Evolutionary conservation across 2,113 vertebrate species (phyloP).

Genomic region (Burhinus oedicnemus): DNA sequence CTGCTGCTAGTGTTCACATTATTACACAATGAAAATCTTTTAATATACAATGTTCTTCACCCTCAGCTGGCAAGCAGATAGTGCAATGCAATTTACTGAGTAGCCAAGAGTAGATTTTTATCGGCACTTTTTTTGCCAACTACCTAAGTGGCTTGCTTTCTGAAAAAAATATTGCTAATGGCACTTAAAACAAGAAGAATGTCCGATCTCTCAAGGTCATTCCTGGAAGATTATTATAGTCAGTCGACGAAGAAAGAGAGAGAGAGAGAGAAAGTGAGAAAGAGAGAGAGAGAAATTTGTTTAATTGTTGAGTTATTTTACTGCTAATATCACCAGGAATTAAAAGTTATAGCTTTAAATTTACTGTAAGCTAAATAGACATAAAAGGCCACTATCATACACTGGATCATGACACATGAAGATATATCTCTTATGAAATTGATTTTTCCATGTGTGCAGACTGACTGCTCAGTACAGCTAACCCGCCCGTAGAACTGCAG

Average conservation of each 20-base stretch:
- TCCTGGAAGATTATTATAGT: conserved; percentile 63
- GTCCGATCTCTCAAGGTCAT: conserved; percentile 74
- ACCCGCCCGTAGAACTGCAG: conserved; percentile 16
- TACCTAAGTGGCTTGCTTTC: conserved; percentile 72
- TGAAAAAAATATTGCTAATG: conserved; percentile 75
- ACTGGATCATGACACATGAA: conserved; percentile 68
- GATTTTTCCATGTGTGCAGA: conserved; percentile 69
- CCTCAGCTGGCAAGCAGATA: conserved; percentile 73
- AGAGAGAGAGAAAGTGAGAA: background rate
- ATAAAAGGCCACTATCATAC: conserved; percentile 65
- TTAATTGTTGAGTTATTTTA: conserved; percentile 74
- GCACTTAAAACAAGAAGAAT: conserved; percentile 69
- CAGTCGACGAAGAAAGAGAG: conserved; percentile 32
- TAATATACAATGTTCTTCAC: conserved; percentile 79
- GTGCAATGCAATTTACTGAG: conserved; percentile 75
- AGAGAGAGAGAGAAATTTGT: conserved; percentile 12
- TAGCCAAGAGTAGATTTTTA: conserved; percentile 79
- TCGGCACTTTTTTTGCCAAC: conserved; percentile 63
- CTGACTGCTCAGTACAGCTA: conserved; percentile 45
- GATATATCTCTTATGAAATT: conserved; percentile 75
- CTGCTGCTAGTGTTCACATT: conserved; percentile 77
- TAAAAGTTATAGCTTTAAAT: conserved; percentile 74
- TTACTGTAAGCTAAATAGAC: conserved; percentile 72
- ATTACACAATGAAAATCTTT: conserved; percentile 82
- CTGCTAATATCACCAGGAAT: conserved; percentile 60